These are phyloP conservation scores for Pseudopodoces humilis DNA, from an alignment of 2,113 vertebrate species.

Conservation along the genomic window DNA sequence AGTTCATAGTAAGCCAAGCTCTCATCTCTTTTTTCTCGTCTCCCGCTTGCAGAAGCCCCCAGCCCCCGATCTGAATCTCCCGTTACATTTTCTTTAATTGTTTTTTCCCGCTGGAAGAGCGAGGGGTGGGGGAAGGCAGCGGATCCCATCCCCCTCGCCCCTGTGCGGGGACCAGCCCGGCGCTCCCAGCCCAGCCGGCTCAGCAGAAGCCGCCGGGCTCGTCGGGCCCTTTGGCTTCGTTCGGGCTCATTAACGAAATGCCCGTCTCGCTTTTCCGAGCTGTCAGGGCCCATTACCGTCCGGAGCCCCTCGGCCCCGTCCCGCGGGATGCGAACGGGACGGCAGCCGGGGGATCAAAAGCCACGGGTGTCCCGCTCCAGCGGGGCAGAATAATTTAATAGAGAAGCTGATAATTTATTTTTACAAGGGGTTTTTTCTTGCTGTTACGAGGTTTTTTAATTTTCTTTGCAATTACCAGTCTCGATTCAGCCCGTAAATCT, in stretches of 20 bases:
- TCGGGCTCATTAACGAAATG: constrained; percentile 52
- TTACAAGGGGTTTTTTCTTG: background rate
- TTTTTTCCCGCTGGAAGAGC: fast-evolving
- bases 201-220: background rate
- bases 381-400: constrained; percentile 68
- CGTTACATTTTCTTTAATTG: fast-evolving
- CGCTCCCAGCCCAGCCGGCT: background rate
- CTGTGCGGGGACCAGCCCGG: background rate
- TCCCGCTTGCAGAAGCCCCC: background rate
- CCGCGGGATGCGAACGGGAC: constrained; percentile 32
- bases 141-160: fast-evolving
- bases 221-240: background rate
- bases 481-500: background rate
- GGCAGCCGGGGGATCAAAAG: constrained; percentile 40
- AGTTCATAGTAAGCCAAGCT: fast-evolving
- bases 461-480: background rate
- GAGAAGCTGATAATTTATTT: constrained; percentile 31
- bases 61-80: fast-evolving
- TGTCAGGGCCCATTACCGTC: constrained; percentile 34
- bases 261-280: constrained; percentile 42
- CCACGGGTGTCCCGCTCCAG: constrained; percentile 15
- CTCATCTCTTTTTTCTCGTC: background rate
- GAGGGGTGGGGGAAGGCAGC: fast-evolving
- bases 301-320: background rate
- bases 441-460: background rate